These are phyloP conservation scores for Eurosta solidaginis DNA, from an alignment of 1,140 invertebrate genomes.

Conservation along the genomic window DNA sequence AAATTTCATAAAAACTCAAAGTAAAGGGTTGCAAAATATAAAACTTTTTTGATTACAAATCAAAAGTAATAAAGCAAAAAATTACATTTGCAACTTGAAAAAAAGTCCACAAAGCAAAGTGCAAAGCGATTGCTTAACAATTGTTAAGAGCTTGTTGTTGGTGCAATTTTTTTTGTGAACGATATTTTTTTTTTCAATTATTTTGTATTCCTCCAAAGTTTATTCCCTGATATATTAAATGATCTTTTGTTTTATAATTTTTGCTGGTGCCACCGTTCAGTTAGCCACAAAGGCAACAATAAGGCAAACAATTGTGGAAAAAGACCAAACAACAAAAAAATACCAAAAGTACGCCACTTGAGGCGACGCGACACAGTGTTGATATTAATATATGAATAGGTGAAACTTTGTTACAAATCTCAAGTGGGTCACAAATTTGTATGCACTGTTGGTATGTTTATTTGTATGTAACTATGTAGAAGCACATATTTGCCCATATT, in stretches of 20 bases:
- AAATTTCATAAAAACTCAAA: not conserved
- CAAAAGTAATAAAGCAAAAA: not conserved
- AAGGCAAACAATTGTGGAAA: not conserved
- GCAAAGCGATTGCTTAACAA: slow-evolving; percentile 23
- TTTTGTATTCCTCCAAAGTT: not conserved
- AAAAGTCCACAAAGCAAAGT: not conserved
- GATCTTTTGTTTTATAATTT: not conserved
- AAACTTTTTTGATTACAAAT: not conserved
- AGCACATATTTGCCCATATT: not conserved
- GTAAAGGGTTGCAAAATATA: not conserved
- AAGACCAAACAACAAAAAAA: not conserved
- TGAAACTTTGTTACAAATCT: slow-evolving; percentile 27
- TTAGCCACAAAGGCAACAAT: slow-evolving; percentile 19
- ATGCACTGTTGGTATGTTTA: not conserved
- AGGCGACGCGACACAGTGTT: slow-evolving; percentile 16
- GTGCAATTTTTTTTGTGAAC: not conserved
- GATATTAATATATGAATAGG: slow-evolving; percentile 22
- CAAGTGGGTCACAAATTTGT: not conserved
- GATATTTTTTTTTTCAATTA: not conserved
- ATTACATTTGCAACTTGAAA: not conserved
- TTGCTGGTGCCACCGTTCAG: slow-evolving; percentile 9
- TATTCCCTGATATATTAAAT: not conserved
- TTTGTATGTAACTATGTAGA: not conserved
- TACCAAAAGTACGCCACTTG: not conserved
- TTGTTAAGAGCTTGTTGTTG: slow-evolving; percentile 11